Conservation (phyloP, 2,113 vertebrate species). For the Etheostoma cragini region DNA sequence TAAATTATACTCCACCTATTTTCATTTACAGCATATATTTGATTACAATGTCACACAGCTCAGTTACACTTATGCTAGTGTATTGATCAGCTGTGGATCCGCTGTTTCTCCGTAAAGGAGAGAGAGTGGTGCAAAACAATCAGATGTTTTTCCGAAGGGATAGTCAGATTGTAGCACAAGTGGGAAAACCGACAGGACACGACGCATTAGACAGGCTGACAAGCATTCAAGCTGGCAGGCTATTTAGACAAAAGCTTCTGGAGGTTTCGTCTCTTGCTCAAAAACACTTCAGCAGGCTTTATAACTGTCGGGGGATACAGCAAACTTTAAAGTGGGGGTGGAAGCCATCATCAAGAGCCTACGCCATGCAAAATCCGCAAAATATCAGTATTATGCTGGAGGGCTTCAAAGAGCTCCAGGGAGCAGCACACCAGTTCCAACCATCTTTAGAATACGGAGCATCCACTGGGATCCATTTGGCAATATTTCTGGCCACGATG, state of each 20-base stretch:
- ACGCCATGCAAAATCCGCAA: conserved; percentile 49
- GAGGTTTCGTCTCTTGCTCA: conserved; percentile 24
- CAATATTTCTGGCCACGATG: conserved; percentile 30
- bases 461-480: conserved; percentile 71
- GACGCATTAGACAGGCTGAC: not conserved
- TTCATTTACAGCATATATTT: too few relatives aligned
- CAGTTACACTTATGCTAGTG: too few relatives aligned
- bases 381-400: conserved; percentile 35
- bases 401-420: conserved; percentile 46
- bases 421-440: conserved; percentile 70
- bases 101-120: too few relatives aligned
- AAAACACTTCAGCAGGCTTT: conserved; percentile 2
- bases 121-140: too few relatives aligned
- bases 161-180: not conserved
- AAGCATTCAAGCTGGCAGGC: not conserved
- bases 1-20: too few relatives aligned
- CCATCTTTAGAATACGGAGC: conserved; percentile 55
- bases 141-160: too few relatives aligned
- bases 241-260: not conserved
- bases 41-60: too few relatives aligned
- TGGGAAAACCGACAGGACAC: not conserved
- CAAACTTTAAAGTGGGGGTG: conserved; percentile 3
- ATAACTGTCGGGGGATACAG: not conserved
- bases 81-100: too few relatives aligned
- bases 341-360: not conserved